Evolutionary conservation across 2,113 vertebrate genomes (phyloP).

Genomic region (Morone chrysops): DNA sequence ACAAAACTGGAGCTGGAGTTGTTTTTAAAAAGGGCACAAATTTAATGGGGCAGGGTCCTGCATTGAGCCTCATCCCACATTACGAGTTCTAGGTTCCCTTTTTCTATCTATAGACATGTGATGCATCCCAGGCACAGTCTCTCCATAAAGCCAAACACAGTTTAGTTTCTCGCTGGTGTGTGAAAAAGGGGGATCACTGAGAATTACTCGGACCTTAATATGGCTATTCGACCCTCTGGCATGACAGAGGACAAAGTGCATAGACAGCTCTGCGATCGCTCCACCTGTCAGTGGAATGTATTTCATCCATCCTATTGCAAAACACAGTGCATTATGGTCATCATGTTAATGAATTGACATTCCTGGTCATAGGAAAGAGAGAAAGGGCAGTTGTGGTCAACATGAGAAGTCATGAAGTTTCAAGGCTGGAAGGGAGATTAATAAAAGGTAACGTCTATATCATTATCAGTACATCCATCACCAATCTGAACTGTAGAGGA

Average conservation of each 20-base stretch:
- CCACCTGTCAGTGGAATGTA: constrained; percentile 76
- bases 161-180: constrained; percentile 83
- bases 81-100: constrained; percentile 28
- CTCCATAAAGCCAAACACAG: constrained; percentile 61
- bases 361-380: constrained; percentile 68
- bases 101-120: constrained; percentile 38
- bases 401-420: constrained; percentile 52
- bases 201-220: constrained; percentile 84
- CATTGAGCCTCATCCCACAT: constrained; percentile 25
- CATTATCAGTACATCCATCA: constrained; percentile 36
- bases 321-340: constrained; percentile 78
- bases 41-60: constrained; percentile 19
- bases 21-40: constrained; percentile 11
- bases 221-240: constrained; percentile 86
- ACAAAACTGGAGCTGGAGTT: constrained; percentile 44
- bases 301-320: constrained; percentile 69
- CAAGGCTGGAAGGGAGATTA: constrained; percentile 42
- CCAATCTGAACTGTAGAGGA: constrained; percentile 41
- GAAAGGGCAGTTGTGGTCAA: constrained; percentile 55
- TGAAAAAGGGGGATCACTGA: constrained; percentile 72
- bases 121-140: constrained; percentile 69
- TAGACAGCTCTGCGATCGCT: constrained; percentile 80
- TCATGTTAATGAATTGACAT: constrained; percentile 73
- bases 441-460: constrained; percentile 30
- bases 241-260: constrained; percentile 88